phyloP scores from a whole-genome alignment of 2,113 vertebrate species.

The Brienomyrus longianalis region DNA sequence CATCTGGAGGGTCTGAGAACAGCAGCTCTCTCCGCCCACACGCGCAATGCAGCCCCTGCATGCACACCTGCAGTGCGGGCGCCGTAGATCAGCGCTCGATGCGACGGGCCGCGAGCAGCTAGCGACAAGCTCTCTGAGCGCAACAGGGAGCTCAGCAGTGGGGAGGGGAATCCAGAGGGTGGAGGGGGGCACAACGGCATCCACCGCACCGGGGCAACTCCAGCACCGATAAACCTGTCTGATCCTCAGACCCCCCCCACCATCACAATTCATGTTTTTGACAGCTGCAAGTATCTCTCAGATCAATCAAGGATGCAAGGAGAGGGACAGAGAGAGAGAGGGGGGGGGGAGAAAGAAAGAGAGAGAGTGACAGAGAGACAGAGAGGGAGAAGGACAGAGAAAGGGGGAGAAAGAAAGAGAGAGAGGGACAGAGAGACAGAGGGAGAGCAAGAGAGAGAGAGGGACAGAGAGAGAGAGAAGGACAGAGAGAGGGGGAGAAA shows the following conservation, averaged over 20 bases:
- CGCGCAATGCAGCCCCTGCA: neutral
- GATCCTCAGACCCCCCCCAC: neutral
- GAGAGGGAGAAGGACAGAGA: too few relatives aligned
- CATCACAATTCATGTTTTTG: neutral
- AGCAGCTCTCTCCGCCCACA: neutral
- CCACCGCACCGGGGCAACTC: neutral
- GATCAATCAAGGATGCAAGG: neutral
- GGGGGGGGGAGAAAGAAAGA: too few relatives aligned
- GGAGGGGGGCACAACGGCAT: neutral
- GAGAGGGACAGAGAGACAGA: neutral
- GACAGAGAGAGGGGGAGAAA: too few relatives aligned
- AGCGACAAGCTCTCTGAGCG: neutral
- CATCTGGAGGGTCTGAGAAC: neutral
- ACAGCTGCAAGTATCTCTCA: neutral
- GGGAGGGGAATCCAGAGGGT: neutral
- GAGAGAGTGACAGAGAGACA: too few relatives aligned
- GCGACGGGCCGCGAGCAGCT: neutral
- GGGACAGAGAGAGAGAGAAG: neutral
- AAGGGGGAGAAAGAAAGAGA: too few relatives aligned
- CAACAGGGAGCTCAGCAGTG: neutral
- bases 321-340: neutral
- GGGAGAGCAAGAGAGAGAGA: neutral
- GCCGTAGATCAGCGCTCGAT: neutral
- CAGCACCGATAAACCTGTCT: neutral
- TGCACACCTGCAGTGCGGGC: conserved; percentile 1